Evolutionary conservation across 2,113 vertebrate genomes (phyloP).

Genomic region (Peucedramus taeniatus): DNA sequence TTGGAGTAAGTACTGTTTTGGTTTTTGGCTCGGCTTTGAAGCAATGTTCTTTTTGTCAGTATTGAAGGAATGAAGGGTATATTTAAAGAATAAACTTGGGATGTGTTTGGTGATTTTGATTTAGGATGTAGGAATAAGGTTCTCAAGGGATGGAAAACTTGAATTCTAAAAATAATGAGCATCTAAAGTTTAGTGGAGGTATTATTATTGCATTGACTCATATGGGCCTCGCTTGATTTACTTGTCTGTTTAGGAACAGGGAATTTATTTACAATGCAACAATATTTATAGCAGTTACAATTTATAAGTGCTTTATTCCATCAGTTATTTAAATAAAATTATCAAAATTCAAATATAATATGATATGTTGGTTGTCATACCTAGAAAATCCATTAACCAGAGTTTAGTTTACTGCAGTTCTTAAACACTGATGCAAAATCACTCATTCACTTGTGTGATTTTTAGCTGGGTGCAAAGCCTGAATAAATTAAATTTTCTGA

Average conservation of each 20-base stretch:
- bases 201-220: constrained; percentile 36
- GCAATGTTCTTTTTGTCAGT: constrained; percentile 68
- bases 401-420: background rate
- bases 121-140: constrained; percentile 54
- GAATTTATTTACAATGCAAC: constrained; percentile 7
- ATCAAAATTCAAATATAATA: background rate
- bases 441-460: background rate
- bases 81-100: constrained; percentile 64
- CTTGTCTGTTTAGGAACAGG: background rate
- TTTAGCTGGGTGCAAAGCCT: background rate
- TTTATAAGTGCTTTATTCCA: background rate
- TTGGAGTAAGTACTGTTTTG: constrained; percentile 61
- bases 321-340: constrained; percentile 18
- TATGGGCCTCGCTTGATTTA: background rate
- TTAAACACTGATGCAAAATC: background rate
- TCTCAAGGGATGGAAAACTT: constrained; percentile 43
- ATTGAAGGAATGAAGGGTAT: constrained; percentile 62
- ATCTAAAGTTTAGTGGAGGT: constrained; percentile 16
- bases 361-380: background rate
- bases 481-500: background rate
- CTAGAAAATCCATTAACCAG: background rate
- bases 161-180: constrained; percentile 56
- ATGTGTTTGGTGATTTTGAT: constrained; percentile 60
- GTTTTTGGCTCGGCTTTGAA: constrained; percentile 59
- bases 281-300: constrained; percentile 16